These are phyloP conservation scores for Scomber japonicus DNA, from an alignment of 2,113 vertebrate species.

Conservation along the genomic window DNA sequence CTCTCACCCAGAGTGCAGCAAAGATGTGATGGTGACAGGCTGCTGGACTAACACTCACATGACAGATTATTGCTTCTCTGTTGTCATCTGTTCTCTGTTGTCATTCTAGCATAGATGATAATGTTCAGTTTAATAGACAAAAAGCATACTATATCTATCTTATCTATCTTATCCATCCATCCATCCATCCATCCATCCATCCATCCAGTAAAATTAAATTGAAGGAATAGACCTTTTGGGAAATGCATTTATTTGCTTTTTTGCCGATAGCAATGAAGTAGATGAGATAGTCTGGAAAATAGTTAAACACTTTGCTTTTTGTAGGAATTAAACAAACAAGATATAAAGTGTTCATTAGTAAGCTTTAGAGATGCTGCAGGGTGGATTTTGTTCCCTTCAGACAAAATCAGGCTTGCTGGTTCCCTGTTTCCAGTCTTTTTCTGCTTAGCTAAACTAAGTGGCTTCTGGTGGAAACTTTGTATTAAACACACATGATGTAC, in stretches of 20 bases:
- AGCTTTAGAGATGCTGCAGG: background rate
- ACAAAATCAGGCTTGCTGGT: no score
- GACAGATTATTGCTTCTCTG: conserved; percentile 4
- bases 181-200: no score
- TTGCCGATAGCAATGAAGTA: background rate
- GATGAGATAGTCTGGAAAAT: background rate
- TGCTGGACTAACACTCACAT: background rate
- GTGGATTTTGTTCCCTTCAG: no score
- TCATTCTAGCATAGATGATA: conserved; percentile 18
- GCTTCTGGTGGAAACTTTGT: no score
- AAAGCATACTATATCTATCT: background rate
- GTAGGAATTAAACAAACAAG: no score
- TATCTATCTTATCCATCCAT: background rate
- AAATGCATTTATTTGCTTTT: background rate
- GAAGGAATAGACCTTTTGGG: background rate
- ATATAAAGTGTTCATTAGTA: background rate
- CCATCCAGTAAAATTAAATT: no score
- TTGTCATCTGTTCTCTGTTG: background rate
- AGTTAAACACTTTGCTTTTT: background rate
- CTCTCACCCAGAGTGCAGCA: conserved; percentile 6
- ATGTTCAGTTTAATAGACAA: conserved; percentile 2
- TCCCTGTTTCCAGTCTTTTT: no score
- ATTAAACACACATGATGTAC: no score
- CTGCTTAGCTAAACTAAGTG: no score
- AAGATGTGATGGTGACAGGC: conserved; percentile 1